A percentile compares a stretch with the other conserved stretches of the same genome.
Conservation (phyloP, 2,113 vertebrate genomes). For the Gymnocephalus cernua region DNA sequence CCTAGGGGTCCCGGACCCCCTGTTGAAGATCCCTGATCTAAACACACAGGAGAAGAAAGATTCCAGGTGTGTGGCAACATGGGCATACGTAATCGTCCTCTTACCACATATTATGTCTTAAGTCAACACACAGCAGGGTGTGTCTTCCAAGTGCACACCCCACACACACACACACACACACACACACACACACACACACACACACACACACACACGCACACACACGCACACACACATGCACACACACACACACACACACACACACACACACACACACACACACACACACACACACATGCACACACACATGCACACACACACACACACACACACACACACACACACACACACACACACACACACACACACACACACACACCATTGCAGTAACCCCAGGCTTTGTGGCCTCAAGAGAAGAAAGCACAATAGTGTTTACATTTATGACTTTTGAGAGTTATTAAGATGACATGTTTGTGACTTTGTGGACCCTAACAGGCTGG, state of each 20-base stretch:
- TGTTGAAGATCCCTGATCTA: too few relatives aligned
- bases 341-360: conserved; percentile 13
- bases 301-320: conserved; percentile 16
- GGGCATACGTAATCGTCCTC: conserved; percentile 64
- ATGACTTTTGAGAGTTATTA: conserved; percentile 54
- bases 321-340: neutral
- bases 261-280: conserved; percentile 8
- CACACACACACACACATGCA: conserved; percentile 17
- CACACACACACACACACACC: conserved; percentile 27
- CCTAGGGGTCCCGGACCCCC: too few relatives aligned
- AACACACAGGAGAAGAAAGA: conserved; percentile 65
- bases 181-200: conserved; percentile 14
- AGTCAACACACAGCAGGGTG: conserved; percentile 72
- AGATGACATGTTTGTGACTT: conserved; percentile 57
- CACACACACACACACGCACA: too few relatives aligned
- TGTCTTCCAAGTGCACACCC: conserved; percentile 46
- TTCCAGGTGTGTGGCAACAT: conserved; percentile 73
- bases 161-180: conserved; percentile 4
- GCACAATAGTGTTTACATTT: conserved; percentile 48
- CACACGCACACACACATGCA: conserved; percentile 4
- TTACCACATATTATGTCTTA: conserved; percentile 75
- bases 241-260: too few relatives aligned
- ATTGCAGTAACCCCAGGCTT: conserved; percentile 34
- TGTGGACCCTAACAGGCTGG: conserved; percentile 37
- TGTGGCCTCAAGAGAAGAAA: conserved; percentile 53